Base-by-base conservation (phyloP, 53 echinoderm and acorn worm species). In the Holothuria leucospilota region DNA sequence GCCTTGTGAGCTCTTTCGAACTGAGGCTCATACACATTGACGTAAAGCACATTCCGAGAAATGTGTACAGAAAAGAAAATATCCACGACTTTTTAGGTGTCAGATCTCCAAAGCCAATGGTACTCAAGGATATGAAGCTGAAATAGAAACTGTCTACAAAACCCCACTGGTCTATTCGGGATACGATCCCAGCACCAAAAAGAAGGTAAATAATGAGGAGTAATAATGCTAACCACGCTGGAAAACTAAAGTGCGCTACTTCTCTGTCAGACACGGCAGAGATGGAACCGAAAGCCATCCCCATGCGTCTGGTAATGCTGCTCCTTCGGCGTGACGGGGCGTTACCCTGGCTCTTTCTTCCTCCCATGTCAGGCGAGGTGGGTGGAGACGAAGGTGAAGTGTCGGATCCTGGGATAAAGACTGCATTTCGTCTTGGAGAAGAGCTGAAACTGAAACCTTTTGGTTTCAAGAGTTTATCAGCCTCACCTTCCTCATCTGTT, bases 51-150 rank as follows among this genome's bases (percentile, higher is more conserved):
- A 96, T 87, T 42, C 96, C 96, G 5, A 96, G 34, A 62, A 96
- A 96, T 59, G 87, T 84, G 85, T 96, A 96, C 0, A 91, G 25
- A 59, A 96, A 96, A 23, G 87, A 85, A 72, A 93, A 93, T 29
- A 75, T 72, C 18, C 92, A 59, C 13, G 91, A 90, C 6, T 62
- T 68, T 60, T 78, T 82, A 23, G 94, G 94, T 40, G 87, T 86
- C 40, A 96, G 46, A 80, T 96, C 96, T 4, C 96, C 96, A 68
- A 96, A 96, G 13, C 96, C 96, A 29, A 96, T 94, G 28, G 96
- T 96, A 77, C 96, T 96, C 16, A 96, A 91, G 4, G 96, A 94
- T 56, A 96, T 91, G 51, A 96, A 96, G 28, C 90, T 81, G 85
- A 91, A 96, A 60, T 96, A 96, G 72, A 96, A 94, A 20, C 92